Evolutionary conservation across 2,797 vertebrate species (phyloP), one percentile per base, ranked within the genome.

Genomic region (Ambastaia sidthimunki): DNA sequence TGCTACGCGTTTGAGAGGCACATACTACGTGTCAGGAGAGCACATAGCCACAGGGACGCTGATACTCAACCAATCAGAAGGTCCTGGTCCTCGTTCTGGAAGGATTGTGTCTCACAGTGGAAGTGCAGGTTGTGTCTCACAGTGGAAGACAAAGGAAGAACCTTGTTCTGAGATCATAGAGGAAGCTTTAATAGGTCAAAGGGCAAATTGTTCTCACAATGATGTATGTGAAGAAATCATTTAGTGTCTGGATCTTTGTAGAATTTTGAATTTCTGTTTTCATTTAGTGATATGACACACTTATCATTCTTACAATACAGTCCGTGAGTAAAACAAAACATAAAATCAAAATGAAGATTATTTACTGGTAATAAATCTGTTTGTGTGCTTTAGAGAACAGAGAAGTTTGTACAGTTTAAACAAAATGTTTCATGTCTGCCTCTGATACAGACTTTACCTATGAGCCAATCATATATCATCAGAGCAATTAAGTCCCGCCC

Each of bases 1-100:
- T 6, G 37, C 70, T 71, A 15, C 19, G 25, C n/a, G 13, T 41
- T 65, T 9, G 31, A 77, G 69, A 71, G 52, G 44, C 2, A 4
- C 11, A 3, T 47, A 69, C 67, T 85, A 83, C 76, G 34, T 74
- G 34, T 80, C 74, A 76, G 76, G 63, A 78, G 67, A 23, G 67
- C 86, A 82, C 75, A 81, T 41, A 78, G 54, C 47, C 77, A 13
- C 74, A 60, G 31, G 48, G 69, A 77, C 3, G 28, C 63, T 76
- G 44, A 80, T 71, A 31, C 44, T 25, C 62, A 37, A 75, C 1
- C 3, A 31, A 52, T 62, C 31, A 28, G 15, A 18, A 59, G 12
- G 37, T 68, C 68, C 19, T 59, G 37, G 23, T 11, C 63, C 55
- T 74, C 59, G 65, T 57, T 16, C 76, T 65, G 57, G 25, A 75